Base-by-base conservation (phyloP, 2,888 invertebrate species). In the Itoplectis maculator region DNA sequence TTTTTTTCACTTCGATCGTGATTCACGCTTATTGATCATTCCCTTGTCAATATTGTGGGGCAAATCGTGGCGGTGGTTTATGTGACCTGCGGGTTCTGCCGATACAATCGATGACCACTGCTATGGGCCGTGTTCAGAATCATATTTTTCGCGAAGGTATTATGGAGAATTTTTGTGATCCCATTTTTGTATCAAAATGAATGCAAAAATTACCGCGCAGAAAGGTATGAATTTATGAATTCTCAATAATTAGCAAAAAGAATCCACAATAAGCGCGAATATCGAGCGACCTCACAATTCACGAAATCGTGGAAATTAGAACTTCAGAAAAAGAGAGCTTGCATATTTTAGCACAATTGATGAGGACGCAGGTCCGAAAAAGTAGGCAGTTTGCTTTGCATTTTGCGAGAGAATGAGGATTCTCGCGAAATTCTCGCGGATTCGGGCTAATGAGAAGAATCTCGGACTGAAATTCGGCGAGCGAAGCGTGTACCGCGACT, bases 361-460 rank as follows among this genome's bases (percentile, higher is more conserved):
- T 35, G 35, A 15, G 49, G 40, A 11, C 42, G 42, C 13, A 20
- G 40, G 8, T 2, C n/a, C 23, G 23, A 65, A 45, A 65, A 65
- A 3, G 37, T 61, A 13, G 37, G 37, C 61, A 18, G 8, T 61
- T 40, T 59, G n/a, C 35, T 37, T 61, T 61, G 37, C 15, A 61
- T 61, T 61, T 61, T 37, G 20, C 11, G 20, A 23, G 40, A 18
- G 15, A 29, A 56, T 42, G 15, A 29, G 29, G n/a, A 15, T 42
- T 9, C 4, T 8, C 20, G 0, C 42, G 56, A 59, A 11, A n/a
- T 59, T 45, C 15, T 23, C 70, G n/a, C 15, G 61, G 18, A 61
- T 61, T 61, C 13, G 35, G 59, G 59, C 45, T 72, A 72, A 72
- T 37, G 61, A 61, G 61, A 68, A 49, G 37, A 29, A 45, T 20